Base-by-base conservation (phyloP, 2,113 vertebrate genomes). In the Trochalopteron elliotii region DNA sequence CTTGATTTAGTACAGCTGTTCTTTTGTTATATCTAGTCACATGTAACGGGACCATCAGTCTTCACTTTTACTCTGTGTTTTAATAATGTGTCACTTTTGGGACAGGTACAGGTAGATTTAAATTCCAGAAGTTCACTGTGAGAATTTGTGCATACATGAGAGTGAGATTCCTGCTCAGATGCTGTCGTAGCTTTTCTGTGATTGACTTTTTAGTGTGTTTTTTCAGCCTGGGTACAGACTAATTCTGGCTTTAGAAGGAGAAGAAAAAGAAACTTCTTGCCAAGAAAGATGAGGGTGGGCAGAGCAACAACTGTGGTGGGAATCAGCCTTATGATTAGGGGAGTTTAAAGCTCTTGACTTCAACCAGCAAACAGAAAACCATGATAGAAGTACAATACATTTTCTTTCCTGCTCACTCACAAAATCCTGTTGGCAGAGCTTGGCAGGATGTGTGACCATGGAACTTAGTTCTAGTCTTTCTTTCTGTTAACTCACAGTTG, bases 61-160 rank as follows among this genome's bases (percentile, higher is more conserved):
- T 61, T 57, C 3, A 8, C 5, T 14, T 75, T 85, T 88, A 17
- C 19, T 74, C 21, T 25, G 12, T 65, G 30, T 68, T 79, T 91
- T 61, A 67, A 9, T 30, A 31, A 3, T 5, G 4, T 47, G 2
- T 30, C 11, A 1, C 42, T 77, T 69, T 5, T 12, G 52, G 44
- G 25, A 37, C 77, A 15, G 0, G 1, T 17, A 5, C 8, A 40
- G 33, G 23, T 61, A 42, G 55, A 60, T 55, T 82, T 81, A 55
- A 52, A 5, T 49, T 50, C 53, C 27, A 72, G 50, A 76, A 69
- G 35, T 49, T 63, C 30, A 16, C 60, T 25, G 3, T 47, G 37
- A 35, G 37, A 53, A 37, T 28, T 49, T 22, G 28, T 64, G 42
- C 27, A 17, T 1, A 0, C 5, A 6, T 0, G 0, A 61, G 37